Conservation (phyloP, 2,797 vertebrate genomes). For the Saguinus oedipus region DNA sequence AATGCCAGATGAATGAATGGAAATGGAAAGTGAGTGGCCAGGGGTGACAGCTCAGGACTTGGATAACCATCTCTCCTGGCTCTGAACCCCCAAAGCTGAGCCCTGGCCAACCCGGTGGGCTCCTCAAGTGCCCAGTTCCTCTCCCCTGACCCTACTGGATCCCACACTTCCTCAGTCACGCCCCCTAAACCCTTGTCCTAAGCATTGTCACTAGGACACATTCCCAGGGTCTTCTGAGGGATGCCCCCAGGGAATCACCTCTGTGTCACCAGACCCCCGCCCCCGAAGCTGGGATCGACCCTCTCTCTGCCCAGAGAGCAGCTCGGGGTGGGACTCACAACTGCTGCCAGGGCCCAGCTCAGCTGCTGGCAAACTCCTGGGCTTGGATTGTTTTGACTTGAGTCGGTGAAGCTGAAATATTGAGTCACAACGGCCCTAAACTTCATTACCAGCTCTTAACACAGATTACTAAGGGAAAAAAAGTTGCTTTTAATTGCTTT, state of each 20-base stretch:
- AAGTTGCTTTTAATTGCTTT: slow-evolving; percentile 96
- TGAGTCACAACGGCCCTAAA: slow-evolving; percentile 85
- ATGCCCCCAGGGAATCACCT: neutral
- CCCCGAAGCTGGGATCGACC: neutral
- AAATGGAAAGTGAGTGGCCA: neutral
- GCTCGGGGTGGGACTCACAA: neutral
- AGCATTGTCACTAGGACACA: neutral
- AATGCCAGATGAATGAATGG: neutral
- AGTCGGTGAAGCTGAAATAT: slow-evolving; percentile 86
- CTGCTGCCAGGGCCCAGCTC: slow-evolving; percentile 64
- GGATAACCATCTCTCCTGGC: neutral
- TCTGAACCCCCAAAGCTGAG: neutral
- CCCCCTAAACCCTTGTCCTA: neutral
- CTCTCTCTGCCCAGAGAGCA: neutral
- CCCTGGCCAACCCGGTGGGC: neutral
- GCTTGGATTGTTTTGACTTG: slow-evolving; percentile 85
- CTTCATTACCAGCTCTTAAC: slow-evolving; percentile 88
- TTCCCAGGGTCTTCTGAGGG: neutral
- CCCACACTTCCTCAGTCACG: neutral
- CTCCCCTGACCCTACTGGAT: neutral
- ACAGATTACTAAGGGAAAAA: slow-evolving; percentile 87
- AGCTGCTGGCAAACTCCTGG: slow-evolving; percentile 76
- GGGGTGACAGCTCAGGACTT: neutral
- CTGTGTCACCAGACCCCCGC: neutral
- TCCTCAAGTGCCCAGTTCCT: neutral